Conservation (phyloP, 2,888 invertebrate genomes). For the Melanophora roralis region DNA sequence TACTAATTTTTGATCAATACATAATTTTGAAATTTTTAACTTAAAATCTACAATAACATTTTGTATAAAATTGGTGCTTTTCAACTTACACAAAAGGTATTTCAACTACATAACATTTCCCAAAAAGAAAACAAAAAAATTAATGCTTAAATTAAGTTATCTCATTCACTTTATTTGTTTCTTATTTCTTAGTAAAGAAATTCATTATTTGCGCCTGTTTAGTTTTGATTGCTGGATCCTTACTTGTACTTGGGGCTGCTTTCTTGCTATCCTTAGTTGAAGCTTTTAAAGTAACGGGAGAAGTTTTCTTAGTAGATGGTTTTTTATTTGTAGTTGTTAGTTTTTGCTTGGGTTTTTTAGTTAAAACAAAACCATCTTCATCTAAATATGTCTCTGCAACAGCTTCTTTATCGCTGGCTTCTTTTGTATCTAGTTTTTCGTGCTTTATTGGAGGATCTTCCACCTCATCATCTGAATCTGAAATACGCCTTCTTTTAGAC, state of each 20-base stretch:
- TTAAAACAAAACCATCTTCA: constrained; percentile 75
- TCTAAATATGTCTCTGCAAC: constrained; percentile 72
- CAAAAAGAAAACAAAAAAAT: no score
- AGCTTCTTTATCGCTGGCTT: constrained; percentile 51
- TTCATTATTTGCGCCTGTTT: constrained; percentile 74
- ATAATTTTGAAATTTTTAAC: no score
- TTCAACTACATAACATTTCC: no score
- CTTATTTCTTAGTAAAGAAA: constrained; percentile 73
- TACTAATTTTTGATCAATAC: no score
- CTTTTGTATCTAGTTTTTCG: constrained; percentile 54
- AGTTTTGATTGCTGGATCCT: constrained; percentile 65
- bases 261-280: constrained; percentile 60
- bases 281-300: not conserved
- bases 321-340: constrained; percentile 62
- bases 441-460: constrained; percentile 64
- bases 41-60: no score
- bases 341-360: constrained; percentile 69
- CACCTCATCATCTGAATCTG: constrained; percentile 71
- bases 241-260: constrained; percentile 7
- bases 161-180: no score
- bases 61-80: no score
- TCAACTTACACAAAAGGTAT: no score
- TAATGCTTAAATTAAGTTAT: no score
- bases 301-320: constrained; percentile 23
- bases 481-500: constrained; percentile 71